phyloP scores from a whole-genome alignment of 2,113 vertebrate genomes.

The Solenodon paradoxus region DNA sequence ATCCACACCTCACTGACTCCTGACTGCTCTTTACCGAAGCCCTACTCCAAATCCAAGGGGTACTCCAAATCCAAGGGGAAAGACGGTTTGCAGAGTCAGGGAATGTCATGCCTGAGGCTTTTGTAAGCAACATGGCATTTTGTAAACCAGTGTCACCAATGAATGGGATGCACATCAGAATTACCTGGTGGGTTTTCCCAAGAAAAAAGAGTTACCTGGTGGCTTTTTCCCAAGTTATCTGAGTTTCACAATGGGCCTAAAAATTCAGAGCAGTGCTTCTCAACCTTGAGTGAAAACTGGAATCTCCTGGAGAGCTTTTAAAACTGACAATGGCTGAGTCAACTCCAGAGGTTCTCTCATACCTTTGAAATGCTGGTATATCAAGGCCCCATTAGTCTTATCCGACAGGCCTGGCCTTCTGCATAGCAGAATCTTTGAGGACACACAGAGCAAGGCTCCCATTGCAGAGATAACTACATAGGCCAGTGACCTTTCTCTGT shows the following conservation, averaged over 20 bases:
- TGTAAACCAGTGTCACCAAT: background rate
- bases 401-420: background rate
- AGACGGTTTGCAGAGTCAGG: background rate
- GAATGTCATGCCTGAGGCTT: background rate
- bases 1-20: background rate
- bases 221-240: background rate
- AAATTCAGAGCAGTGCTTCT: background rate
- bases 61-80: background rate
- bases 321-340: background rate
- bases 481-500: background rate
- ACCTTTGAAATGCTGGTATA: background rate
- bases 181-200: background rate
- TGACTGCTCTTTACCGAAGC: background rate
- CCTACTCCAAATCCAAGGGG: background rate
- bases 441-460: background rate
- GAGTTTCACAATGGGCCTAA: background rate
- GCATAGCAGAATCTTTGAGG: background rate
- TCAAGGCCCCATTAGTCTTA: background rate
- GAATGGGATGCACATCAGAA: background rate
- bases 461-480: background rate
- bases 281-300: background rate
- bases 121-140: background rate
- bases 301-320: background rate
- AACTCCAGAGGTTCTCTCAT: background rate
- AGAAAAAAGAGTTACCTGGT: too few relatives aligned